Base-by-base conservation (phyloP, 1,140 invertebrate genomes). In the Drosophila takahashii region DNA sequence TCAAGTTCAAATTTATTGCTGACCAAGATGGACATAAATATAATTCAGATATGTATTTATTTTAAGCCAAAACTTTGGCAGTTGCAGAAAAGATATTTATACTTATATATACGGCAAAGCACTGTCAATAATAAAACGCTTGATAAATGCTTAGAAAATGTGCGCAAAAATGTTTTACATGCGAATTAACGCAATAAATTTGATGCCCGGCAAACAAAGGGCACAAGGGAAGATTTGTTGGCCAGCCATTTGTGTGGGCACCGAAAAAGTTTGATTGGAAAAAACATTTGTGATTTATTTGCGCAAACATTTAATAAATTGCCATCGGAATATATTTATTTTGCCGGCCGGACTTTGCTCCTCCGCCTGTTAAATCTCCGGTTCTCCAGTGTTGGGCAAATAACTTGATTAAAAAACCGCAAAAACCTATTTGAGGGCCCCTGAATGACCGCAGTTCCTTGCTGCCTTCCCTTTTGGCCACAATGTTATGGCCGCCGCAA, bases 321-420 rank as follows among this genome's bases (percentile, higher is more conserved):
- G 79, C 76, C 60, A 53, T 57, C 62, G 45, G 75, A 69, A 83
- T 70, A 66, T 75, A 61, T 80, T 86, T 86, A 79, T 86, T 85
- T 56, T 15, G 50, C 54, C 37, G 65, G 70, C 60, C 83, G 65
- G 48, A 60, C 58, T 41, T 15, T 15, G 39, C 32, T 13, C 13
- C 26, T 36, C 10, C 10, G 8, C 37, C 41, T 15, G 15, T 42
- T 44, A 53, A 41, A 37, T 75, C 70, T 57, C 29, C 37, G 44
- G 13, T 42, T 56, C 47, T 39, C 42, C 41, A 65, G 60, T 47
- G 57, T 47, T 70, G 72, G 52, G 72, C 64, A 87, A 87, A 87
- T 84, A 87, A 87, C 84, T 87, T 87, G 84, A 87, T 87, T 89
- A 87, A 87, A 87, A 87, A 87, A 87, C 84, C 84, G 84, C 84